Percentiles rank a stretch among this genome's conserved stretches.
These are phyloP conservation scores for Camponotus floridanus DNA, from an alignment of 1,140 invertebrate species.

Conservation along the genomic window DNA sequence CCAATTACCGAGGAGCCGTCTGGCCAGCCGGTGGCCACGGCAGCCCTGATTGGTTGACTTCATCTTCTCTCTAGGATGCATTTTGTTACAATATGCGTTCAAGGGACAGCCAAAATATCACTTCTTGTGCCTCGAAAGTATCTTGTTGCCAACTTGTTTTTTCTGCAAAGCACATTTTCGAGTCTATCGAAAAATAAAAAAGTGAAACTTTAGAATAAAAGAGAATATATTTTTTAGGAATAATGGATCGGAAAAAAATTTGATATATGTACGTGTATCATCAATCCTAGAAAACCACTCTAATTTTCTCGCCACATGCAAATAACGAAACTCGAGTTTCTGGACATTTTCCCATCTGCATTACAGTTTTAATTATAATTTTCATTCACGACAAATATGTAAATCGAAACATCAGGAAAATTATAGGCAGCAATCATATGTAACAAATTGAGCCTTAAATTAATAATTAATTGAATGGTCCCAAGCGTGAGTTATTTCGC, in stretches of 20 bases:
- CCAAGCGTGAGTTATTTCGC: not conserved
- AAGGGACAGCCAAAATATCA: constrained; percentile 31
- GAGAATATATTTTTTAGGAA: not conserved
- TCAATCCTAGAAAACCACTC: not conserved
- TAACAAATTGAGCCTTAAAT: not conserved
- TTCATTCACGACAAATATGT: not conserved
- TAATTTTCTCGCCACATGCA: not conserved
- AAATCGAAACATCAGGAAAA: not conserved
- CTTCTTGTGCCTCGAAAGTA: constrained; percentile 5
- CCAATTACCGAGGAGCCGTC: constrained; percentile 73
- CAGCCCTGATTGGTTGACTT: constrained; percentile 54
- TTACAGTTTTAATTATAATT: not conserved
- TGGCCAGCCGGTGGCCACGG: constrained; percentile 50
- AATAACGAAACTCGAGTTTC: not conserved
- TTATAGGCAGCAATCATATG: not conserved
- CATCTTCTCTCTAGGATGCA: constrained; percentile 35
- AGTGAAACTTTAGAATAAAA: not conserved
- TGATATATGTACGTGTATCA: not conserved
- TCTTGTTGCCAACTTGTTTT: not conserved
- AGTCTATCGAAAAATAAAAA: not conserved
- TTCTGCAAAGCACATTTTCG: not conserved
- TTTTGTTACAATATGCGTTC: constrained; percentile 31
- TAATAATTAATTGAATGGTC: not conserved
- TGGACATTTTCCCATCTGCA: not conserved
- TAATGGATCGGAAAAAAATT: not conserved